Evolutionary conservation across 2,888 invertebrate genomes (phyloP), one percentile per base, ranked within the genome.

Genomic region (Monochamus alternatus): DNA sequence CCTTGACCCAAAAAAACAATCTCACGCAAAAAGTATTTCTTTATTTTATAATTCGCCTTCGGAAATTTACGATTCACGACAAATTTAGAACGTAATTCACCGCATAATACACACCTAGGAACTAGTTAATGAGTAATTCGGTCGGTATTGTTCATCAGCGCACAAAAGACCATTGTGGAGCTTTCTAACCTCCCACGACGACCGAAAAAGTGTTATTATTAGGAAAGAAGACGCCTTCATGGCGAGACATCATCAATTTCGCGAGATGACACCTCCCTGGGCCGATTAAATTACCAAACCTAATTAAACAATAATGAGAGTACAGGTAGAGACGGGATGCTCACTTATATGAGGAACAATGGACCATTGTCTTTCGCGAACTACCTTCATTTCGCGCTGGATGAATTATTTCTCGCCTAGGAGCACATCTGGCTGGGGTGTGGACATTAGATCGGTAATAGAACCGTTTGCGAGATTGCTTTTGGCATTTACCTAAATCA

Each of bases 271-370:
- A 66, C 55, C 66, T 52, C 30, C 8, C 51, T 7, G 30, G 31
- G 22, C 31, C 51, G 31, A 66, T 55, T 52, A 38, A 52, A 66
- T 55, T 66, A 51, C 30, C 31, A 32, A 47, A n/a, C 55, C 66
- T 66, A 66, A 66, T 66, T 66, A 66, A 66, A 66, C 66, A 66
- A 66, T 66, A 66, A 66, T 66, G 66, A 66, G 51, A 66, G 47
- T 32, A 66, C 31, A 52, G 66, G 47, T 52, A 66, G 47, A 66
- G 66, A 30, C 51, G 47, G 66, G 47, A 51, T 10, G 66, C 12
- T 47, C 47, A 47, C 47, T 47, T 47, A 12, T 12, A 5, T 3
- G 47, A 10, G 9, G 47, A 12, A 47, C 12, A 47, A 47, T 47
- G 12, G 47, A 47, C 47, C 8, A 47, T 47, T 47, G 47, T 47